phyloP scores from a whole-genome alignment of 1,140 invertebrate genomes.

The Berghia stephanieae region DNA sequence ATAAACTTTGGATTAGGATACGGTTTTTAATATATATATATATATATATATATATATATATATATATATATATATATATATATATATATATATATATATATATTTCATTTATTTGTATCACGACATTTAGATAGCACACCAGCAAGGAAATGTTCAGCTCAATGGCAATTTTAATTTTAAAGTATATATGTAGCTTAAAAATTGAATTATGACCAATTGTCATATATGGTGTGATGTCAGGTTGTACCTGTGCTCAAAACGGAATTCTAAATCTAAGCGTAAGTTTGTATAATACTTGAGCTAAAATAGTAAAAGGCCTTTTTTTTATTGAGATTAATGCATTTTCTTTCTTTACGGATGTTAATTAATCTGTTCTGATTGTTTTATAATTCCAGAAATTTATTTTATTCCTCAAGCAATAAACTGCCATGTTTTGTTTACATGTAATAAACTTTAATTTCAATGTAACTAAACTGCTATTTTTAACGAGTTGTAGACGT shows the following conservation, averaged over 20 bases:
- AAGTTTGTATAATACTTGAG: too few species aligned
- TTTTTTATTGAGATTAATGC: too few species aligned
- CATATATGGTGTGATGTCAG: too few species aligned
- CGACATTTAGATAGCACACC: not conserved
- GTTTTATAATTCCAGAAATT: too few species aligned
- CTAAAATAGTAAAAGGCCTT: too few species aligned
- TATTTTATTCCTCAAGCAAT: too few species aligned
- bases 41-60: conserved; percentile 15
- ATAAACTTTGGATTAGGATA: not conserved
- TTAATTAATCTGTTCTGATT: too few species aligned
- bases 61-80: conserved; percentile 23
- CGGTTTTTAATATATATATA: not conserved
- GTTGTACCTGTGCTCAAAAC: too few species aligned
- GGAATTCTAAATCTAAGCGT: too few species aligned
- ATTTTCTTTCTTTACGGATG: too few species aligned
- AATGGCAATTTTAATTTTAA: not conserved
- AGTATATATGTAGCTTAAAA: not conserved
- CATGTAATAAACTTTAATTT: not conserved
- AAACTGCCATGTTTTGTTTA: not conserved
- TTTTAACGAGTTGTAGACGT: not conserved
- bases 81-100: not conserved
- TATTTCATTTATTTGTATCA: not conserved
- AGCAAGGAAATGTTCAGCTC: not conserved
- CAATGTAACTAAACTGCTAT: not conserved
- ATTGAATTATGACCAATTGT: not conserved